These are phyloP conservation scores for Phyllotis vaccarum DNA, from an alignment of 2,797 vertebrate genomes.

Conservation along the genomic window DNA sequence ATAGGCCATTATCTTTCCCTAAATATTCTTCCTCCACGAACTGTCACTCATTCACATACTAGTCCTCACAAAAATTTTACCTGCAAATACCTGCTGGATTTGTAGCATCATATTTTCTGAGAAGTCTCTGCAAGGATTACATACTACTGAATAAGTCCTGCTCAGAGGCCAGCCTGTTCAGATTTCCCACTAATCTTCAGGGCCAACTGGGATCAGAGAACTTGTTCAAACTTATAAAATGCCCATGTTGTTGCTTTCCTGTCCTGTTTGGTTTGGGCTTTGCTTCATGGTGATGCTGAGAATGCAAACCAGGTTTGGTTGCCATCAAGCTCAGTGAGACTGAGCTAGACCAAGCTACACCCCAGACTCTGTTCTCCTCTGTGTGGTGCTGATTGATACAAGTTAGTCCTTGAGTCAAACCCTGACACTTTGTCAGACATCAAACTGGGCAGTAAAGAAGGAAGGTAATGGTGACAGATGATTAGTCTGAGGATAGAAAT, in stretches of 20 bases:
- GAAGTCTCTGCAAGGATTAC: not conserved
- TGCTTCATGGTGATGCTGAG: not conserved
- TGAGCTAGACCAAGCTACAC: not conserved
- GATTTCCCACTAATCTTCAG: not conserved
- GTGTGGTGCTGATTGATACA: not conserved
- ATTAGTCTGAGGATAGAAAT: not conserved
- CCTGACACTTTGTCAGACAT: not conserved
- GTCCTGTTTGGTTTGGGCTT: not conserved
- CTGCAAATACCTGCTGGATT: not conserved
- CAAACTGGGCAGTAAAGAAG: not conserved
- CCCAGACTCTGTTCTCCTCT: not conserved
- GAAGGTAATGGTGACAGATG: not conserved
- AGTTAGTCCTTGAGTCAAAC: not conserved
- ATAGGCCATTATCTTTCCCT: no score
- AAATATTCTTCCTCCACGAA: not conserved
- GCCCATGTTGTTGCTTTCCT: no score
- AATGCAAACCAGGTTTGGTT: not conserved
- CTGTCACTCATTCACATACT: not conserved
- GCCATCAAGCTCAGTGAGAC: not conserved
- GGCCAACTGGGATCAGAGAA: not conserved
- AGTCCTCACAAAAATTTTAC: not conserved
- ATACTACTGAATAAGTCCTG: not conserved
- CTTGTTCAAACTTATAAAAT: not conserved
- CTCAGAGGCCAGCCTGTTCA: not conserved
- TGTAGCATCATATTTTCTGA: not conserved